Evolutionary conservation across 2,797 vertebrate species (phyloP), one percentile per base, ranked within the genome.

Genomic region (Gymnocypris eckloni): DNA sequence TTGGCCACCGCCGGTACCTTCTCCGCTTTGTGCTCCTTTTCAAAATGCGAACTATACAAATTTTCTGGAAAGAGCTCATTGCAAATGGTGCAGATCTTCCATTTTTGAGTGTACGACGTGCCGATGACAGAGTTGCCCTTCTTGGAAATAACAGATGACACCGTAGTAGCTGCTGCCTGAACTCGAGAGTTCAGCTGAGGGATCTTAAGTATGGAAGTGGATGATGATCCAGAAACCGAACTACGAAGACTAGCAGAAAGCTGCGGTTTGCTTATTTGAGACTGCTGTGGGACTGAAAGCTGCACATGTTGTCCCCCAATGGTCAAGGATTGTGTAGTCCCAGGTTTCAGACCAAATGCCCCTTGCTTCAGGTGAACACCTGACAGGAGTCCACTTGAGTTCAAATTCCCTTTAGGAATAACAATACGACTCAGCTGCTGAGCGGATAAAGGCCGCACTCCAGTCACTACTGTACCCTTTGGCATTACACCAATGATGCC

Each of bases 81-180:
- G 93, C 98, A 99, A 94, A 99, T 99, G 4, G 98, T 99, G 94
- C 98, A 99, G 91, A 99, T 99, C 92, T 99, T 99, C 98, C 98
- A 99, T 92, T 99, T 99, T 89, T 99, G 98, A 0, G 98, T 99
- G 90, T 97, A 98, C 0, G 97, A 98, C 0, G 97, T 97, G 80
- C 97, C 96, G 71, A 97, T 95, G n/a, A 96, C 84, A 0, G 97
- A 95, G 76, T 97, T 94, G 69, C 95, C 96, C 87, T 97, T 95
- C 83, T 96, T 97, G 82, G 94, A 91, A 0, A 95, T 92, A 10
- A 94, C 94, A 0, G 96, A 93, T 39, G 95, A 94, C 6, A 96
- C 95, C 0, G 94, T 95, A 0, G 96, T 94, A 33, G 95, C 95
- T 4, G 95, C 95, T 0, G 97, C 95, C 93, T 98, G 98, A 39